Percentiles rank a stretch among this genome's conserved stretches.
Conservation (phyloP, 2,888 invertebrate genomes). For the Galeopsomyia nigrocyanea region DNA sequence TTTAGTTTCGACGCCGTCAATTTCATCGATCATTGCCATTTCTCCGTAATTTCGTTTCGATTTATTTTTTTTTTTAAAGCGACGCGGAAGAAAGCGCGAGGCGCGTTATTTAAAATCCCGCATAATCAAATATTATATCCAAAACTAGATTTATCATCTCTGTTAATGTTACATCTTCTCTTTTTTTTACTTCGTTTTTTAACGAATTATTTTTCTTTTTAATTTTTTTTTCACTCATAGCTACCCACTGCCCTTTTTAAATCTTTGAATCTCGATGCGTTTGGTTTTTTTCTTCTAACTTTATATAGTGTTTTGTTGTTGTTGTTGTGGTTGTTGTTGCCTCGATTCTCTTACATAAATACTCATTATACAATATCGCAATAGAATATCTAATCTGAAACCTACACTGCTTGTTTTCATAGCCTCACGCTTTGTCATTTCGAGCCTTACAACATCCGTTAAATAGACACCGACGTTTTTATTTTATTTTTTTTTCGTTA, state of each 20-base stretch:
- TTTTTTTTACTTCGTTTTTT: background rate
- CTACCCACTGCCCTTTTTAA: background rate
- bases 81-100: slow-evolving; percentile 27
- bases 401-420: slow-evolving; percentile 2
- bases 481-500: slow-evolving; percentile 15
- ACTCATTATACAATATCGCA: slow-evolving; percentile 47
- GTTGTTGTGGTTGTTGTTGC: no score
- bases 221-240: background rate
- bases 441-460: slow-evolving; percentile 33
- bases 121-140: slow-evolving; percentile 55
- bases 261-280: slow-evolving; percentile 9
- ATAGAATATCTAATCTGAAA: slow-evolving; percentile 50
- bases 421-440: background rate
- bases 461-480: slow-evolving; percentile 43
- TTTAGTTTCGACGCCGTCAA: slow-evolving; percentile 22
- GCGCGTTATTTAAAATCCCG: slow-evolving; percentile 10
- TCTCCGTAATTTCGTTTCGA: slow-evolving; percentile 24
- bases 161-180: slow-evolving; percentile 28
- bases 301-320: slow-evolving; percentile 7
- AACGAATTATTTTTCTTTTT: background rate
- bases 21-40: slow-evolving; percentile 43
- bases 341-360: slow-evolving; percentile 52
- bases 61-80: slow-evolving; percentile 22
- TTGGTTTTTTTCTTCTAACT: slow-evolving; percentile 27
- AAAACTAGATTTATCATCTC: slow-evolving; percentile 59